Evolutionary conservation across 2,113 vertebrate genomes (phyloP).

Genomic region (Hyperopisus bebe): DNA sequence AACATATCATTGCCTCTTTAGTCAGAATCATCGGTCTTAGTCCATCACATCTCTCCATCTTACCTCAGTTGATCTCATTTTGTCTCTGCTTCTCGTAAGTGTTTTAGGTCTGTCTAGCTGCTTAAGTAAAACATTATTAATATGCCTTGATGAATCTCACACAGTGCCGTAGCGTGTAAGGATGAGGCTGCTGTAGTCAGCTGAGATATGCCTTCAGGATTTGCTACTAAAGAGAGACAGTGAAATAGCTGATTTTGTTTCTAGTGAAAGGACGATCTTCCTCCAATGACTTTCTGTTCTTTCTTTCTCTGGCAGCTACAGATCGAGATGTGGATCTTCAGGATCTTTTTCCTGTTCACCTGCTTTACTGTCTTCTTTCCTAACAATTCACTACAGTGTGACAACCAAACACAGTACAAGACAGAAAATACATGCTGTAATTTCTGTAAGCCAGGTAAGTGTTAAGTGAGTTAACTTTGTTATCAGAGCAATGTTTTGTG

Average conservation of each 20-base stretch:
- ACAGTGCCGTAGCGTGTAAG: neutral
- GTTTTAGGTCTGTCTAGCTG: neutral
- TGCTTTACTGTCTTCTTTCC: neutral
- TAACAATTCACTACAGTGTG: neutral
- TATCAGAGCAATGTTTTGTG: neutral
- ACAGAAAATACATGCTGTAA: slow-evolving; percentile 13
- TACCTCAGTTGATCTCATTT: neutral
- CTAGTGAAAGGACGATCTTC: neutral
- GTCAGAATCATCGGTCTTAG: slow-evolving; percentile 29
- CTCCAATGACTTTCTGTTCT: neutral
- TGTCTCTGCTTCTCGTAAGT: neutral
- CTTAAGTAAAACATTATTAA: neutral
- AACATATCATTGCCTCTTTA: slow-evolving; percentile 15
- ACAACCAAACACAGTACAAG: neutral
- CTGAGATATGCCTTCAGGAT: neutral
- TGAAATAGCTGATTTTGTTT: neutral
- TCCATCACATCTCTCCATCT: slow-evolving; percentile 21
- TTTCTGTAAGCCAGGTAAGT: slow-evolving; percentile 36
- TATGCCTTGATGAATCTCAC: neutral
- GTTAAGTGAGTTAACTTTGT: neutral
- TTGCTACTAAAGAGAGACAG: neutral
- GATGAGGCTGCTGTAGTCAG: neutral
- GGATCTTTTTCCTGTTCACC: slow-evolving; percentile 20
- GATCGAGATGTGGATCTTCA: slow-evolving; percentile 21
- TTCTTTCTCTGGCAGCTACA: neutral